phyloP scores from a whole-genome alignment of 2,797 vertebrate genomes.

The Sphaeramia orbicularis region DNA sequence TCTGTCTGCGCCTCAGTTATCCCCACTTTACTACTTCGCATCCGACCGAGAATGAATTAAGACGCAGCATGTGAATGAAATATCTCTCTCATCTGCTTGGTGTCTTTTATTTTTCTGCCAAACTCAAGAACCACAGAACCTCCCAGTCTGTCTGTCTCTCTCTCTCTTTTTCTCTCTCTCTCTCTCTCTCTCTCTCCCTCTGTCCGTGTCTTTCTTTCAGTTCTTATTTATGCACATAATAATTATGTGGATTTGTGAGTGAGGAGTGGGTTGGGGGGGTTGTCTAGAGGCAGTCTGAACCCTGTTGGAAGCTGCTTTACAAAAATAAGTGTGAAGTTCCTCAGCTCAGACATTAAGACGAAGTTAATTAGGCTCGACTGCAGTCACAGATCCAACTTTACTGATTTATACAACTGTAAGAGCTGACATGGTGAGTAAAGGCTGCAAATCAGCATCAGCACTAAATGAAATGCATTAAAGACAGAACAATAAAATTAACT shows the following conservation, averaged over 20 bases:
- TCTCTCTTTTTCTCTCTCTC: too few species aligned
- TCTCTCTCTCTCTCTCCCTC: not conserved
- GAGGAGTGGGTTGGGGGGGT: not conserved
- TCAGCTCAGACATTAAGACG: slow-evolving; percentile 21
- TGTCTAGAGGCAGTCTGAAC: slow-evolving; percentile 8
- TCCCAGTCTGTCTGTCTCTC: too few species aligned
- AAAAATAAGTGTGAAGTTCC: slow-evolving; percentile 35
- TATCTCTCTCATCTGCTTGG: slow-evolving; percentile 5
- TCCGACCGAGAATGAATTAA: slow-evolving; percentile 7
- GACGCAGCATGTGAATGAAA: slow-evolving; percentile 5
- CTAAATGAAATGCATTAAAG: too few species aligned
- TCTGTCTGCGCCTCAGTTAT: slow-evolving; percentile 21
- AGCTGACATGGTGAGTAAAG: too few species aligned
- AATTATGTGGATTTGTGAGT: slow-evolving; percentile 33
- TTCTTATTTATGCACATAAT: slow-evolving; percentile 56
- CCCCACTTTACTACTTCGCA: slow-evolving; percentile 15
- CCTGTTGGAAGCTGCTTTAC: slow-evolving; percentile 27
- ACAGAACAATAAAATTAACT: too few species aligned
- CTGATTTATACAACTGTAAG: too few species aligned
- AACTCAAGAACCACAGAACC: not conserved
- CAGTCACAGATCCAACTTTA: not conserved
- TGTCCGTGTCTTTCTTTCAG: not conserved
- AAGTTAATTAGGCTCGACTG: slow-evolving; percentile 16
- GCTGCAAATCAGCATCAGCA: too few species aligned
- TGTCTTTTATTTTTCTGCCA: not conserved